Evolutionary conservation across 2,888 invertebrate genomes (phyloP), one percentile per base, ranked within the genome.

Genomic region (Drosophila koepferae): DNA sequence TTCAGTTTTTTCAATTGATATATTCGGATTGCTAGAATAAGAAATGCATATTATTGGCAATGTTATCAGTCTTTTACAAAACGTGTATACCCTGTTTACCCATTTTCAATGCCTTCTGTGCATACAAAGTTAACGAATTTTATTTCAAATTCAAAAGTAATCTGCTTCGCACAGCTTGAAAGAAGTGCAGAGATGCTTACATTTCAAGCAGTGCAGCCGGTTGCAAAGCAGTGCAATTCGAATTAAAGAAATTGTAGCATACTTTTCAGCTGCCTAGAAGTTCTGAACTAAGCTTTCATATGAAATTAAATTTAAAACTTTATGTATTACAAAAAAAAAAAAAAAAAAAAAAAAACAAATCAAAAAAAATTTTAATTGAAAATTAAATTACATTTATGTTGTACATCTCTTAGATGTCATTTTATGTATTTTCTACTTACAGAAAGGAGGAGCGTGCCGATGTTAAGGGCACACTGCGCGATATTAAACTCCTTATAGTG

Each of bases 1-100:
- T 82, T 94, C 94, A 16, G 91, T 93, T 76, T 94, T 94, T 68
- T 94, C 94, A 61, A 94, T 91, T 38, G 93, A 92, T 72, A 94
- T 93, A 83, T 93, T 94, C 44, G 91, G 86, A 73, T 90, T 91
- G 53, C 92, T 92, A n/a, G 5, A n/a, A 28, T 14, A 12, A 8
- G 20, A 8, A n/a, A 9, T 10, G 1, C 10, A 14, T 34, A 16
- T 16, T 9, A 34, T 51, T 12, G 12, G 3, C n/a, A 49, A 31
- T 49, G 20, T 28, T 10, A 36, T 9, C 36, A 36, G 36, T 36
- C 10, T 10, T 12, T 36, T 23, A 23, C 23, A 23, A n/a, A n/a
- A n/a, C n/a, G n/a, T n/a, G n/a, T n/a, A n/a, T n/a, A n/a, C n/a
- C n/a, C n/a, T n/a, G n/a, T 20, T 28, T 4, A 28, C 4, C 28